phyloP scores from a whole-genome alignment of 1,140 invertebrate species.

The Micrasema minimum region DNA sequence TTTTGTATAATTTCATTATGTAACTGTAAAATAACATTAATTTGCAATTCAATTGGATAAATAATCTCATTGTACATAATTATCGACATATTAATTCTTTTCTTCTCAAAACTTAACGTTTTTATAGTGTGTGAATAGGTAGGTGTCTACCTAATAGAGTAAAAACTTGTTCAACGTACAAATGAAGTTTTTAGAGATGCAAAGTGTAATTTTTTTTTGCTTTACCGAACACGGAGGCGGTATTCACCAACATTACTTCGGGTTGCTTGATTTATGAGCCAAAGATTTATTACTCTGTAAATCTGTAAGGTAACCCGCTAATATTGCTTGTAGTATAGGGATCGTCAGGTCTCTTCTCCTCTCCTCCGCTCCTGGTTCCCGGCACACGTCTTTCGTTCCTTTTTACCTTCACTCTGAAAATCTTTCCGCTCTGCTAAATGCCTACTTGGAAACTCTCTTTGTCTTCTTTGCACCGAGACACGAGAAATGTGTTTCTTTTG shows the following conservation, averaged over 20 bases:
- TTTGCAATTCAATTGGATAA: too few relatives aligned
- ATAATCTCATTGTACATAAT: too few relatives aligned
- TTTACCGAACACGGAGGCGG: conserved; percentile 16
- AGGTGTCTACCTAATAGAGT: too few relatives aligned
- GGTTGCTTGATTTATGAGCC: conserved; percentile 26
- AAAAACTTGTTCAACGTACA: too few relatives aligned
- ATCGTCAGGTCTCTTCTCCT: neutral
- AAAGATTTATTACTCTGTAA: conserved; percentile 36
- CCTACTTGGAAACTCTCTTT: conserved; percentile 27
- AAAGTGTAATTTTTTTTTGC: conserved; percentile 15
- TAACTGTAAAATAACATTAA: too few relatives aligned
- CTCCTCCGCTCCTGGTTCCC: conserved; percentile 4
- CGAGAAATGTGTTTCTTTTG: neutral
- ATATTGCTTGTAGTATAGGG: conserved; percentile 26
- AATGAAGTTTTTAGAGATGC: conserved; percentile 2
- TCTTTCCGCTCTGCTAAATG: conserved; percentile 36
- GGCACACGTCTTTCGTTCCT: conserved; percentile 24
- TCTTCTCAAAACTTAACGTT: too few relatives aligned
- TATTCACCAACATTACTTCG: conserved; percentile 12
- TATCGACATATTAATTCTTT: too few relatives aligned
- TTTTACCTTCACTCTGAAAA: conserved; percentile 8
- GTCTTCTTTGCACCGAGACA: conserved; percentile 14
- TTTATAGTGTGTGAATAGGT: too few relatives aligned
- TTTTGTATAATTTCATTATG: too few relatives aligned
- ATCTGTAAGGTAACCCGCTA: conserved; percentile 37